A percentile compares a stretch with the other conserved stretches of the same genome.
Conservation (phyloP, 2,888 invertebrate genomes). For the Nemurella pictetii region DNA sequence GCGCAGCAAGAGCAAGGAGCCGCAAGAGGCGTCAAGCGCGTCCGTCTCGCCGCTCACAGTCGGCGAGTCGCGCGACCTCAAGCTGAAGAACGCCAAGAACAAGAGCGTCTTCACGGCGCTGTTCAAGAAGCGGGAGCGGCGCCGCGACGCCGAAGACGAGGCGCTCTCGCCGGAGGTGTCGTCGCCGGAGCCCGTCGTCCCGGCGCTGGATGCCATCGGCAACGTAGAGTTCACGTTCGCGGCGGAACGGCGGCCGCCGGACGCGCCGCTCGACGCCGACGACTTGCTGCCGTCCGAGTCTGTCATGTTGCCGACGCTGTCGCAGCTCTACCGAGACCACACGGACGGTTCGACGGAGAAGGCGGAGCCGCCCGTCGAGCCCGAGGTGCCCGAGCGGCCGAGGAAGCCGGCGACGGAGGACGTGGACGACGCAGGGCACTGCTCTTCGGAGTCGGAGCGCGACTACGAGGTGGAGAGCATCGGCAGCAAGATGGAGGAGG, state of each 20-base stretch:
- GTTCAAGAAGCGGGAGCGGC: constrained; percentile 46
- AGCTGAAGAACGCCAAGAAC: constrained; percentile 49
- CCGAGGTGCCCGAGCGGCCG: constrained; percentile 35
- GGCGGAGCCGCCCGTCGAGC: constrained; percentile 1
- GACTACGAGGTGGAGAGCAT: constrained; percentile 64
- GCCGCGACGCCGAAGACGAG: constrained; percentile 41
- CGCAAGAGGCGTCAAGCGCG: constrained; percentile 48
- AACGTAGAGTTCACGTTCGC: constrained; percentile 54
- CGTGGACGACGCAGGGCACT: constrained; percentile 49
- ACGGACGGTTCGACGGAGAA: constrained; percentile 44
- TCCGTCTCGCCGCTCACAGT: constrained; percentile 24
- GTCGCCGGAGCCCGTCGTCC: constrained; percentile 38
- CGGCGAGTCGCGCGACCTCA: constrained; percentile 37
- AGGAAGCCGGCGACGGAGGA: constrained; percentile 24
- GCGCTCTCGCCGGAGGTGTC: constrained; percentile 35
- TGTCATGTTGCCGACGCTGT: constrained; percentile 39
- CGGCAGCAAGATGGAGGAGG: constrained; percentile 35
- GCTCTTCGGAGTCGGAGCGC: constrained; percentile 70
- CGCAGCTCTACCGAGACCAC: constrained; percentile 22
- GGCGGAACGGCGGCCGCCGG: constrained; percentile 49
- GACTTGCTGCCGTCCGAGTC: constrained; percentile 41
- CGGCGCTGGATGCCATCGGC: constrained; percentile 53
- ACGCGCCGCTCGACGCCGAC: constrained; percentile 23
- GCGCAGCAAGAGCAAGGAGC: constrained; percentile 68
- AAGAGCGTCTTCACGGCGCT: constrained; percentile 52